Evolutionary conservation across 2,888 invertebrate genomes (phyloP).

Genomic region (Melanotus villosus): DNA sequence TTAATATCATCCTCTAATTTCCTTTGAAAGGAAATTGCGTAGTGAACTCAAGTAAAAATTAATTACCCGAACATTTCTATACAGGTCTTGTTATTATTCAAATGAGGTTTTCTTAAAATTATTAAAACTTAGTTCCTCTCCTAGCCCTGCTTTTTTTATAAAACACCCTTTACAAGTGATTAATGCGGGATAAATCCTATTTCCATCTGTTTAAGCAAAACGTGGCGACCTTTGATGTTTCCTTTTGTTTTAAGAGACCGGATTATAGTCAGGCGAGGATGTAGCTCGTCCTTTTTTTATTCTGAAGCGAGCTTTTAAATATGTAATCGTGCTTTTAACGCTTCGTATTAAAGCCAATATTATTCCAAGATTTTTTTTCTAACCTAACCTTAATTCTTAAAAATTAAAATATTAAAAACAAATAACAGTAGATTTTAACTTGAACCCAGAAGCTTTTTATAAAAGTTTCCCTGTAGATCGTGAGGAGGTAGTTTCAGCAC

Average conservation of each 20-base stretch:
- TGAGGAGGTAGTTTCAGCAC: not conserved
- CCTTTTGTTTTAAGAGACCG: not conserved
- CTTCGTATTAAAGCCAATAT: no score
- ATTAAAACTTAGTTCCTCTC: not conserved
- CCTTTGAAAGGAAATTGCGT: no score
- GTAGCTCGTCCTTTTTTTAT: not conserved
- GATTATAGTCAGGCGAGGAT: not conserved
- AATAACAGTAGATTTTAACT: no score
- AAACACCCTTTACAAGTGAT: not conserved
- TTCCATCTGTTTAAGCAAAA: not conserved
- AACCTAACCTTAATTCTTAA: no score
- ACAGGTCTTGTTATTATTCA: not conserved
- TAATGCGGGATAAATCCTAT: not conserved
- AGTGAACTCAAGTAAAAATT: no score
- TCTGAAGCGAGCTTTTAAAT: slow-evolving; percentile 1
- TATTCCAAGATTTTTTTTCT: no score
- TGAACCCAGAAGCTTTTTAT: not conserved
- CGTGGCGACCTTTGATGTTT: not conserved
- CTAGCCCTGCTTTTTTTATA: not conserved
- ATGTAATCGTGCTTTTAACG: not conserved
- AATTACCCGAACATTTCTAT: no score
- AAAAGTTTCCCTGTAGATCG: not conserved
- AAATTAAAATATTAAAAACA: no score
- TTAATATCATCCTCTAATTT: no score
- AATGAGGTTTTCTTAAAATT: not conserved